These are phyloP conservation scores for Ectemnius cavifrons DNA, from an alignment of 2,888 invertebrate genomes.

Conservation along the genomic window DNA sequence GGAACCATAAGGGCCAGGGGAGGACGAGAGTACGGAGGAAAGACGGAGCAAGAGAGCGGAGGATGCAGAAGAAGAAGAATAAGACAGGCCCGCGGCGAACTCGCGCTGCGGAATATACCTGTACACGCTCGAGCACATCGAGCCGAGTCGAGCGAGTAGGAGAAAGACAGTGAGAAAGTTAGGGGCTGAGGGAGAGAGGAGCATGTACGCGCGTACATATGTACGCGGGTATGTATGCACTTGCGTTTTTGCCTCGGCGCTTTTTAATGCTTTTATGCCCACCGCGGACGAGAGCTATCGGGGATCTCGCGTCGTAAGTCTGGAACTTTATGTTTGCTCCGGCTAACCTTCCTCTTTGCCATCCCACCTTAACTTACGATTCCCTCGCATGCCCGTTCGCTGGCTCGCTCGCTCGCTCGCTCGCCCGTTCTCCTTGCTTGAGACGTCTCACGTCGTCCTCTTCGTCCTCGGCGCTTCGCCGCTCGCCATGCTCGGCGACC, in stretches of 20 bases:
- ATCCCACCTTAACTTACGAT: slow-evolving; percentile 77
- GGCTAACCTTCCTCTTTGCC: slow-evolving; percentile 76
- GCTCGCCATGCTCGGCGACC: slow-evolving; percentile 23
- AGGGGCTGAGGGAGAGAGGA: slow-evolving; percentile 8
- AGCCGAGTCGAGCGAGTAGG: not conserved
- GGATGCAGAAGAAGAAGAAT: slow-evolving; percentile 50
- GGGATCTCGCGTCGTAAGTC: slow-evolving; percentile 78
- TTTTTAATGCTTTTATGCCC: slow-evolving; percentile 77
- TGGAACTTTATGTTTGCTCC: slow-evolving; percentile 78
- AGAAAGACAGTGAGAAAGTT: slow-evolving; percentile 10
- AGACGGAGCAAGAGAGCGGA: slow-evolving; percentile 37
- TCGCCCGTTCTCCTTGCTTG: slow-evolving; percentile 67
- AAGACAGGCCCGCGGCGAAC: slow-evolving; percentile 46
- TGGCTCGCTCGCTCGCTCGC: slow-evolving; percentile 69
- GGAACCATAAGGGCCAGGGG: slow-evolving; percentile 53
- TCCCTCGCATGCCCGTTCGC: slow-evolving; percentile 70
- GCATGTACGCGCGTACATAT: slow-evolving; percentile 29
- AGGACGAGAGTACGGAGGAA: slow-evolving; percentile 9
- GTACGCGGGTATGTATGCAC: slow-evolving; percentile 61
- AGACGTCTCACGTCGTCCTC: slow-evolving; percentile 74
- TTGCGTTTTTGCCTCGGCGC: slow-evolving; percentile 69
- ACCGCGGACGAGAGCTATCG: slow-evolving; percentile 77
- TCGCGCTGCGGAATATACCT: slow-evolving; percentile 39
- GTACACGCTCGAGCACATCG: slow-evolving; percentile 23
- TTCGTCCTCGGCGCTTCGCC: slow-evolving; percentile 52